Evolutionary conservation across 2,888 invertebrate genomes (phyloP), one percentile per base, ranked within the genome.

Genomic region (Teleogryllus oceanicus): DNA sequence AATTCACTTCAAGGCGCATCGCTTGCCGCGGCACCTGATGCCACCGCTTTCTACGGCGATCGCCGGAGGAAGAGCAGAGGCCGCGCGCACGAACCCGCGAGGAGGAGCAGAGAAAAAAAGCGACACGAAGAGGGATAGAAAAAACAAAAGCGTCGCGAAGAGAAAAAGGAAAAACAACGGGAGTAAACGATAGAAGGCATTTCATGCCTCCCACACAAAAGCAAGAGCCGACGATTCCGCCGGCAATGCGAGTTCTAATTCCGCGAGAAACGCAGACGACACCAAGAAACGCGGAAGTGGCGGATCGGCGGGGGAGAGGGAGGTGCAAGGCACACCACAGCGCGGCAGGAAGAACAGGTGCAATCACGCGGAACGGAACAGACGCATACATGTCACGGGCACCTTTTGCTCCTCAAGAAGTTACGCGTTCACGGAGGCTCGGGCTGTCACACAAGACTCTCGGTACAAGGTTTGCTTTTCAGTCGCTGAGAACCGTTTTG

Each of bases 301-400:
- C 62, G 62, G 18, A 62, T 13, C 3, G 62, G n/a, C 12, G 5
- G 62, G 8, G 62, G 4, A 62, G 62, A 8, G 62, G 13, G 62
- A 16, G 62, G 62, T 62, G 16, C 16, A 18, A 62, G 37, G 37
- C 5, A 37, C 37, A 37, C 8, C 37, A 5, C 37, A 5, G 37
- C 37, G 37, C 37, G 8, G 8, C 16, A 62, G 62, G 62, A 18
- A 62, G 62, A 62, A 62, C 8, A 62, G 62, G 62, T n/a, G 16
- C 62, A 62, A 62, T 62, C 62, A 62, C 16, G 62, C n/a, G 62
- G 62, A 62, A 62, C 62, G 62, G n/a, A n/a, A 62, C 62, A n/a
- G n/a, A 16, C 62, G 62, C n/a, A 12, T 62, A 16, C 8, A 62
- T n/a, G 62, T n/a, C 13, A n/a, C 4, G 62, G 62, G 13, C n/a